Base-by-base conservation (phyloP, 2,113 vertebrate genomes). In the Limnothrissa miodon region DNA sequence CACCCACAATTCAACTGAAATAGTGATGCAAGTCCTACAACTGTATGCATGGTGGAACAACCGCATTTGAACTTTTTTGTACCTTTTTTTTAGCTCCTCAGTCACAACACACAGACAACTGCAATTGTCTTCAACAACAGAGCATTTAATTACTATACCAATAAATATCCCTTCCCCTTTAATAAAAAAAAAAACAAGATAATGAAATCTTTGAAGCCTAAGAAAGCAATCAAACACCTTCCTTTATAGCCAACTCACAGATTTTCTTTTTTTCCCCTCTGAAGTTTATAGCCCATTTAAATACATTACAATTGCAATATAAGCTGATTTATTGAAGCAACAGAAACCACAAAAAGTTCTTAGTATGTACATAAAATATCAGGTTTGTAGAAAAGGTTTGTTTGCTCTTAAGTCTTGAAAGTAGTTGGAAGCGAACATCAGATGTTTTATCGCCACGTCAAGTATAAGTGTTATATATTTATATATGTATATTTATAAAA, bases 1-100 rank as follows among this genome's bases (percentile, higher is more conserved):
- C 81, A 85, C 33, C 29, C 85, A 86, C 81, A 86, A 81, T 39
- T 80, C 33, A 36, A 86, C 81, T 80, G 39, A 83, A 81, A 87
- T 83, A 78, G 56, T 84, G 80, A 83, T 83, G 83, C 82, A 87
- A 84, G 62, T 84, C 80, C 33, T 74, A 74, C 66, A 74, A 74
- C 66, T 74, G 25, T 74, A 74, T 62, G 59, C 59, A 74, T 74
- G 66, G 66, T 74, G 66, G 29, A 74, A 74, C 66, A 74, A 74
- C 29, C 25, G 29, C 66, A 74, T 74, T 74, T 29, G 1, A 15
- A 36, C 66, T 74, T 74, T 56, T 53, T 15, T 74, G 29, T 74
- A 74, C 66, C 66, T 36, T 74, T 74, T 33, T 36, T 39, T 74
- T 74, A 33, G 66, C 36, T 74, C 66, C 36, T 36, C 66, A 36